Conservation (phyloP, 1,140 invertebrate genomes). For the Drosophila navojoa region DNA sequence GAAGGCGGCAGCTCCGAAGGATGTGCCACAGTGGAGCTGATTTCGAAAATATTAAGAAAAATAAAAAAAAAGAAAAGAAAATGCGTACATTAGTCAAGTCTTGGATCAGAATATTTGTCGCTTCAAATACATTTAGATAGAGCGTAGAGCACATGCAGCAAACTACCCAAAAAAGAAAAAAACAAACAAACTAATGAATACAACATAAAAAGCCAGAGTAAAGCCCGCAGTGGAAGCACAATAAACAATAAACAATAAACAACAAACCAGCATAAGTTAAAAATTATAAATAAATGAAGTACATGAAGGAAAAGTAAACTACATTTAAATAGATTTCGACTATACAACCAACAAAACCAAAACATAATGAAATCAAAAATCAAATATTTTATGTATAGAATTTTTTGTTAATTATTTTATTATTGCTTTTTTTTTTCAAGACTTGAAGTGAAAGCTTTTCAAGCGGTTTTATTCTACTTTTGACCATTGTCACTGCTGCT, state of each 20-base stretch:
- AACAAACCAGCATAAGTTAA: conserved; percentile 10
- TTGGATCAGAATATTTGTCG: not conserved
- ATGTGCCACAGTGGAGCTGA: conserved; percentile 96
- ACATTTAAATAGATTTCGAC: conserved; percentile 35
- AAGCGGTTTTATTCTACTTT: conserved; percentile 39
- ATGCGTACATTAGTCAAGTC: not conserved
- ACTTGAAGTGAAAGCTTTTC: conserved; percentile 53
- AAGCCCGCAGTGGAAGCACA: conserved; percentile 25
- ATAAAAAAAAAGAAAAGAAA: conserved; percentile 6
- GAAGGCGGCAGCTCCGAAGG: conserved; percentile 98
- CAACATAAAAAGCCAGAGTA: conserved; percentile 24
- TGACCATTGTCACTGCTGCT: conserved; percentile 71
- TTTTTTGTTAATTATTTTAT: conserved; percentile 4
- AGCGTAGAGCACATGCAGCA: conserved; percentile 32
- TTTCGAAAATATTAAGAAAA: not conserved
- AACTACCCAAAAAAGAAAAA: conserved; percentile 18
- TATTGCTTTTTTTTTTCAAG: not conserved
- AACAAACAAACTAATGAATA: conserved; percentile 26
- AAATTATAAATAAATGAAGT: conserved; percentile 21
- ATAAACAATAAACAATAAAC: conserved; percentile 36
- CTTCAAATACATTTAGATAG: conserved; percentile 15
- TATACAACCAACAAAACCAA: conserved; percentile 36
- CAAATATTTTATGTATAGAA: conserved; percentile 11
- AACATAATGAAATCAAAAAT: conserved; percentile 24
- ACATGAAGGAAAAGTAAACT: conserved; percentile 26